phyloP scores from a whole-genome alignment of 2,888 invertebrate genomes.

The Diaperis boleti region DNA sequence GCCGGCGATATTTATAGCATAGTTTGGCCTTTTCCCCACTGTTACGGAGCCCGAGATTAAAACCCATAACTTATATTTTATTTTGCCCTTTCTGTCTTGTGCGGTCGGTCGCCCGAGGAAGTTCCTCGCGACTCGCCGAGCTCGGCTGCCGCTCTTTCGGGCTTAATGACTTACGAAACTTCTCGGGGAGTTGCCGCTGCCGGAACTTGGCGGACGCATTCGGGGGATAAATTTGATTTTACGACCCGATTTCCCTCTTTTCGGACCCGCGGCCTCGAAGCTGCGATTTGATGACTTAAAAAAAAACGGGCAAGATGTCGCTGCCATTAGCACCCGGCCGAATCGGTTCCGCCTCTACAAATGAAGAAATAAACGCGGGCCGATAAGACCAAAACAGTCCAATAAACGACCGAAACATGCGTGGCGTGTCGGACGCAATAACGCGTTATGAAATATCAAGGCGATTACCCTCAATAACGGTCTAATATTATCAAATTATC shows the following conservation, averaged over 20 bases:
- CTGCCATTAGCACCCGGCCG: too few species aligned
- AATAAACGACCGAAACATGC: slow-evolving; percentile 46
- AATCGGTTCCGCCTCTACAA: slow-evolving; percentile 8
- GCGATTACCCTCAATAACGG: slow-evolving; percentile 57
- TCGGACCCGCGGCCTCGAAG: too few species aligned
- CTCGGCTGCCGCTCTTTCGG: slow-evolving; percentile 58
- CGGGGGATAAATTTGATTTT: slow-evolving; percentile 31
- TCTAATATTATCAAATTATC: slow-evolving; percentile 61
- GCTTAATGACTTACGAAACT: slow-evolving; percentile 39
- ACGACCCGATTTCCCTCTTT: too few species aligned
- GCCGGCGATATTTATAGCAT: slow-evolving; percentile 63
- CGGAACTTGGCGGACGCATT: slow-evolving; percentile 30
- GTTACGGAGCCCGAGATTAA: slow-evolving; percentile 65
- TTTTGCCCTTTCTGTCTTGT: slow-evolving; percentile 60
- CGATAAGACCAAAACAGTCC: slow-evolving; percentile 43
- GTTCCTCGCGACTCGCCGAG: slow-evolving; percentile 55
- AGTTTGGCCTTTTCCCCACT: slow-evolving; percentile 62
- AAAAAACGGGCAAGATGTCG: neutral
- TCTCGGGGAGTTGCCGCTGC: slow-evolving; percentile 28
- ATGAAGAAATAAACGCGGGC: slow-evolving; percentile 32
- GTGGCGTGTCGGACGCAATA: slow-evolving; percentile 52
- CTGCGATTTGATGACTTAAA: neutral
- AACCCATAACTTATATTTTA: slow-evolving; percentile 68
- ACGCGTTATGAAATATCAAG: slow-evolving; percentile 55
- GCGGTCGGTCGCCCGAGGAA: slow-evolving; percentile 54